Conservation (phyloP, 2,113 vertebrate genomes). For the Dryoscopus gambensis region DNA sequence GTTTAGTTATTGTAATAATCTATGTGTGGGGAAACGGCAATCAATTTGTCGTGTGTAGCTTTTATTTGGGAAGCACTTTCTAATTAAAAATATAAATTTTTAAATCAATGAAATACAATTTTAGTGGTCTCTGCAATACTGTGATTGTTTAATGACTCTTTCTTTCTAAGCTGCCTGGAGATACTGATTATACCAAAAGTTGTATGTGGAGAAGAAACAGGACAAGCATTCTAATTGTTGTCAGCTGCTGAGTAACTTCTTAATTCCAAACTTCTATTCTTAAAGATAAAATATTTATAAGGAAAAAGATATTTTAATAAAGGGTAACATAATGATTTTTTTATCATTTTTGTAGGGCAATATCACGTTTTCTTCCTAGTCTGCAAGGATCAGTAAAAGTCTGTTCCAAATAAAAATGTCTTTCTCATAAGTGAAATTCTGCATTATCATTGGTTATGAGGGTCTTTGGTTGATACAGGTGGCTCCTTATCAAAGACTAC, state of each 20-base stretch:
- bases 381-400: not conserved
- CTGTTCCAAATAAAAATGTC: not conserved
- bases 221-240: not conserved
- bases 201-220: not conserved
- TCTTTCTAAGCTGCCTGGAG: not conserved
- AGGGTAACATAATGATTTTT: not conserved
- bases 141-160: not conserved
- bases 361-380: accelerated
- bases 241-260: not conserved
- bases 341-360: not conserved
- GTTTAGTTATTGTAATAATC: too few species aligned
- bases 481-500: not conserved
- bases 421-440: not conserved
- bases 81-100: constrained; percentile 54
- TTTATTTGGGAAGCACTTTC: not conserved
- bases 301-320: not conserved
- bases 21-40: too few species aligned
- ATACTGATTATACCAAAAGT: not conserved
- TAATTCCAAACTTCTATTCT: not conserved
- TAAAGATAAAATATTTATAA: not conserved
- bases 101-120: constrained; percentile 8
- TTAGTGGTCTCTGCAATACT: not conserved
- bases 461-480: not conserved
- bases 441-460: not conserved
- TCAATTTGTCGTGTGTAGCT: too few species aligned